Evolutionary conservation across 2,113 vertebrate species (phyloP), one percentile per base, ranked within the genome.

Genomic region (Oostethus manadensis): DNA sequence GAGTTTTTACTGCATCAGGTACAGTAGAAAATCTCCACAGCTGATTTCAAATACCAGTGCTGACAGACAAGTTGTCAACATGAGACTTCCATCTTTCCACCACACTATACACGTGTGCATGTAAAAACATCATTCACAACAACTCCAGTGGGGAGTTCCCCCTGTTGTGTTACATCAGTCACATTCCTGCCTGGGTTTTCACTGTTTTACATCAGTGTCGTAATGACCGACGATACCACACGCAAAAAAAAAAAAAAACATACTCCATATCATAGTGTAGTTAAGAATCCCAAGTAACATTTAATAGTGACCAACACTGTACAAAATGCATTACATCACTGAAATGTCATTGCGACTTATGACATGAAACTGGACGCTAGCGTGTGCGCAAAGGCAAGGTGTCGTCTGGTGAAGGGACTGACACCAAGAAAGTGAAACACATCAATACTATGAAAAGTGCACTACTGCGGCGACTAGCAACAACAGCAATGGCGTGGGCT

Each of bases 281-380:
- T 33, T 33, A 38, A n/a, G 23, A 6, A 5, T 33, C 6, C 33
- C 11, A 13, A 17, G 11, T 8, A 0, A 20, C 38, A 58, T 16
- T 9, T 4, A 8, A 20, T 26, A 17, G 10, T 17, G 8, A 1
- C 8, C 44, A 15, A 57, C 17, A 40, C 16, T 14, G 29, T 5
- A 46, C 26, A 48, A 33, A 1, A 33, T 4, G 8, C 29, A 33
- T 4, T 33, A 33, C 5, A 33, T 33, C 8, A 33, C 0, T 58
- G 20, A 44, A 64, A 42, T 66, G 73, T 69, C 78, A 77, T 74
- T 77, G 74, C 29, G 51, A 69, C 49, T 18, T 43, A 20, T 70
- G 78, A 76, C 75, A 76, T 70, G 70, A 68, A 65, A 21, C 42
- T 45, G 20, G 40, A 49, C 59, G 50, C 49, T 10, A 9, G 9